These are phyloP conservation scores for Microctenopoma steveboyesi DNA, from an alignment of 2,797 vertebrate genomes.

Conservation along the genomic window DNA sequence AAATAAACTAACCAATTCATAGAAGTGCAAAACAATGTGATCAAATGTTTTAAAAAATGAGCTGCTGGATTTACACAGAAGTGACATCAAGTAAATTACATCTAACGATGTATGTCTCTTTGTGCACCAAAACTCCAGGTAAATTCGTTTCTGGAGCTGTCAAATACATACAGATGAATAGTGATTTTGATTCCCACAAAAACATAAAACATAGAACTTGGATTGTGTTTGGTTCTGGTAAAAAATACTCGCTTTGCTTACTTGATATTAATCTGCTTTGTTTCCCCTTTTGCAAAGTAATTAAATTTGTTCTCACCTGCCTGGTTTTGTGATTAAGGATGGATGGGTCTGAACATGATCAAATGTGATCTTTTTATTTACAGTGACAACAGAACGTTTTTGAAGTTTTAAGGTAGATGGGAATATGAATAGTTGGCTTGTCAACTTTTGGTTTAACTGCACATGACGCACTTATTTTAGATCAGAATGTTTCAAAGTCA, in stretches of 20 bases:
- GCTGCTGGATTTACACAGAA: constrained; percentile 32
- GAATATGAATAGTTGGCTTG: neutral
- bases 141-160: constrained; percentile 42
- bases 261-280: constrained; percentile 46
- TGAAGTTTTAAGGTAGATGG: neutral
- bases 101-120: constrained; percentile 34
- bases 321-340: neutral
- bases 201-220: constrained; percentile 5
- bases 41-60: constrained; percentile 42
- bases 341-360: neutral
- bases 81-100: constrained; percentile 49
- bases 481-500: constrained; percentile 60
- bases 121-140: constrained; percentile 28
- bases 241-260: constrained; percentile 38
- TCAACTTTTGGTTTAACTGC: constrained; percentile 31
- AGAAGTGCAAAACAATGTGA: constrained; percentile 15
- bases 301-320: constrained; percentile 3
- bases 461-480: constrained; percentile 46
- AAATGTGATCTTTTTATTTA: constrained; percentile 18
- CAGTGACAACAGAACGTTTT: neutral
- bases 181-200: constrained; percentile 35
- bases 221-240: neutral
- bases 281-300: constrained; percentile 2
- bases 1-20: constrained; percentile 42
- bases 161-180: constrained; percentile 41